These are phyloP conservation scores for Mormoops blainvillei DNA, from an alignment of 2,113 vertebrate species.

Conservation along the genomic window DNA sequence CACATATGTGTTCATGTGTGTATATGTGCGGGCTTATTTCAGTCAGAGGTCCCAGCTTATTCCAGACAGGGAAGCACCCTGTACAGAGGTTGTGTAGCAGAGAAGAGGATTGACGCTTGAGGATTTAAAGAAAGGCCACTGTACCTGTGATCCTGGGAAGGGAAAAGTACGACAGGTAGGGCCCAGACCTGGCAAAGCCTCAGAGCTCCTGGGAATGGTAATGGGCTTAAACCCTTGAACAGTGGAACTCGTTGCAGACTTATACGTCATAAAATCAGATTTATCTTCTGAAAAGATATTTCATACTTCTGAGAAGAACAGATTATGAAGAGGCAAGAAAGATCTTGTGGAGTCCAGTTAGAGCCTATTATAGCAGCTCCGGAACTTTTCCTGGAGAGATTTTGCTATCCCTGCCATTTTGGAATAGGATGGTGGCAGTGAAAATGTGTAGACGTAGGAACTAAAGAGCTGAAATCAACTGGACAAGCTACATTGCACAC, in stretches of 20 bases:
- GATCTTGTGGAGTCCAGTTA: background rate
- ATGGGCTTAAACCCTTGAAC: background rate
- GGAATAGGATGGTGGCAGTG: background rate
- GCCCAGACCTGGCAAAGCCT: background rate
- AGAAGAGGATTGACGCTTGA: background rate
- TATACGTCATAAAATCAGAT: background rate
- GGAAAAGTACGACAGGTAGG: background rate
- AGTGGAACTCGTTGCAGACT: background rate
- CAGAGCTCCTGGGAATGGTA: background rate
- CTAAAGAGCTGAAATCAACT: background rate
- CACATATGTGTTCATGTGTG: background rate
- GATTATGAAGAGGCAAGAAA: background rate
- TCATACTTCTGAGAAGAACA: background rate
- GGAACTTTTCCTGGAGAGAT: background rate
- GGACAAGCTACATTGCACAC: background rate
- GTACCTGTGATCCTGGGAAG: background rate
- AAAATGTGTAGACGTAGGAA: background rate
- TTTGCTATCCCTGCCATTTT: background rate
- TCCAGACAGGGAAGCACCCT: background rate
- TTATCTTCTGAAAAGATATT: background rate
- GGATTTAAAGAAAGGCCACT: background rate
- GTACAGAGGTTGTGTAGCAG: background rate
- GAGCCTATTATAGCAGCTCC: background rate
- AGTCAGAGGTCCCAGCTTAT: background rate
- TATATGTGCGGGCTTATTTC: background rate